Evolutionary conservation across 2,888 invertebrate genomes (phyloP).

Genomic region (Macrophya alboannulata): DNA sequence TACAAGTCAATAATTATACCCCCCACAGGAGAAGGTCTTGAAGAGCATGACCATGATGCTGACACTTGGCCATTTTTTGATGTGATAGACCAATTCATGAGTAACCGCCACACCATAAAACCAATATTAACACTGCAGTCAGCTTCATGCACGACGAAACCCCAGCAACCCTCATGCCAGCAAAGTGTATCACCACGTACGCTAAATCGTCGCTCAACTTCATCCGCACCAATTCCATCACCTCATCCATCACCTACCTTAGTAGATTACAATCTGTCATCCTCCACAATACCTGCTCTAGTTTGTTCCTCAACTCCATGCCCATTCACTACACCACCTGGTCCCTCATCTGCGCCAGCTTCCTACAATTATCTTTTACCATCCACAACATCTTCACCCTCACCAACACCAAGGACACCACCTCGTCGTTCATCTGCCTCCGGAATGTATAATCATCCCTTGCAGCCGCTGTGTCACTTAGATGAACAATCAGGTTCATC

Average conservation of each 20-base stretch:
- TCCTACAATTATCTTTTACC: too few relatives aligned
- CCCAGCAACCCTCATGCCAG: too few relatives aligned
- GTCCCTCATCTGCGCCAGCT: too few relatives aligned
- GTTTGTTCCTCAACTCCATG: not conserved
- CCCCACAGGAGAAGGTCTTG: not conserved
- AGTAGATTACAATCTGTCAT: not conserved
- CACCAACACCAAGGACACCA: not conserved
- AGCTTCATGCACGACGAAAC: too few relatives aligned
- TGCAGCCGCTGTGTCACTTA: too few relatives aligned
- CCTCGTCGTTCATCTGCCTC: too few relatives aligned
- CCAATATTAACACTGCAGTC: not conserved
- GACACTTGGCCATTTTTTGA: not conserved
- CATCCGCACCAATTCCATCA: not conserved
- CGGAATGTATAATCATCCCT: too few relatives aligned
- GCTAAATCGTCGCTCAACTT: not conserved
- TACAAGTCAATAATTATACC: conserved; percentile 55
- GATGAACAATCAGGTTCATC: not conserved
- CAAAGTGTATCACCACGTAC: not conserved
- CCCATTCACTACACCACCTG: too few relatives aligned
- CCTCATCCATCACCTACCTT: not conserved
- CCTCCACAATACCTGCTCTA: not conserved
- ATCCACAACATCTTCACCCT: not conserved
- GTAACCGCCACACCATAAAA: not conserved
- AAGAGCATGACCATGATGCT: not conserved
- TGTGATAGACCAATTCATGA: not conserved